These are phyloP conservation scores for Manis crassicaudata DNA, from an alignment of 2,797 vertebrate species.

Conservation along the genomic window DNA sequence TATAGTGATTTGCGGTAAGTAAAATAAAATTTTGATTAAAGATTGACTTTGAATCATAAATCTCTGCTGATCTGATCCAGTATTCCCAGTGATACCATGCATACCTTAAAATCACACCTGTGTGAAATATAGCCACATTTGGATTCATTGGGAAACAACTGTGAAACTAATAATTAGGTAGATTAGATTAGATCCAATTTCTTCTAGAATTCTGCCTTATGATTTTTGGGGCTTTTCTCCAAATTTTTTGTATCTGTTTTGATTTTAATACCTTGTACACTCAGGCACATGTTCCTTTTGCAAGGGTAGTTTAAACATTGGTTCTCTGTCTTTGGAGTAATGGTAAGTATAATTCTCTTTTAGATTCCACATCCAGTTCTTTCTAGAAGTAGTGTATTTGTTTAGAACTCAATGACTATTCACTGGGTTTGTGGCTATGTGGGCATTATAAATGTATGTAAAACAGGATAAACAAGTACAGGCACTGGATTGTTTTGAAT, in stretches of 20 bases:
- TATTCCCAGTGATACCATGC: not conserved
- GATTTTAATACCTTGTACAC: not conserved
- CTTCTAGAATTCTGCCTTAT: not conserved
- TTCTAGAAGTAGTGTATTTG: not conserved
- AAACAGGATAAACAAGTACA: not conserved
- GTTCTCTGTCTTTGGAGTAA: not conserved
- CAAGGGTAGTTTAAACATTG: not conserved
- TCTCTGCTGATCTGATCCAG: not conserved
- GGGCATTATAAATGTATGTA: not conserved
- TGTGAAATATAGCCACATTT: not conserved
- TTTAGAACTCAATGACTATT: not conserved
- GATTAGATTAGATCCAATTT: not conserved
- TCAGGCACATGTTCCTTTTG: not conserved
- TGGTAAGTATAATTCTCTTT: not conserved
- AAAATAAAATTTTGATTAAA: slow-evolving; percentile 34
- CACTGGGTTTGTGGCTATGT: not conserved
- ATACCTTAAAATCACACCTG: not conserved
- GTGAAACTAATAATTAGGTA: not conserved
- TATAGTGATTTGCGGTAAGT: not conserved
- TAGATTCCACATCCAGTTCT: not conserved
- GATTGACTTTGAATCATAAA: not conserved
- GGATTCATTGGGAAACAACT: not conserved
- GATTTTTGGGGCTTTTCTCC: not conserved
- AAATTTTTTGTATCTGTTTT: not conserved
- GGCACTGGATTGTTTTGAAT: not conserved